Percentiles rank a stretch among this genome's conserved stretches.
phyloP scores from a whole-genome alignment of 2,113 vertebrate genomes.

The Arizona elegans region DNA sequence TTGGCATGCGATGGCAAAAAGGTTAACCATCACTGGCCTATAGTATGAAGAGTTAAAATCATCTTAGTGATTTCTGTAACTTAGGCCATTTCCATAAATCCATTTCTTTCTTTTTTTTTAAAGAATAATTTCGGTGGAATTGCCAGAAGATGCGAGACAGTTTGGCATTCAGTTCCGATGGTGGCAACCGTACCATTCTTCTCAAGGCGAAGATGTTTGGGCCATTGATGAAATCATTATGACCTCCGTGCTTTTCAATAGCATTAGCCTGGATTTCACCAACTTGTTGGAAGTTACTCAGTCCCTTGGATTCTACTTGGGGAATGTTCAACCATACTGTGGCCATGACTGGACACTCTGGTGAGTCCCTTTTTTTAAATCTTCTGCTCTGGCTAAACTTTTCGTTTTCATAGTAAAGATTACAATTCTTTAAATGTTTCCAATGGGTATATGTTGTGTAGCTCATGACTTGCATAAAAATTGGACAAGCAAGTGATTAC shows the following conservation, averaged over 20 bases:
- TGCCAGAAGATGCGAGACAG: conserved; percentile 87
- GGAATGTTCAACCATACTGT: conserved; percentile 95
- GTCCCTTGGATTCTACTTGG: conserved; percentile 94
- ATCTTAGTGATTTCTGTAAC: neutral
- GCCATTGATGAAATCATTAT: conserved; percentile 97
- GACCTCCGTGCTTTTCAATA: conserved; percentile 96
- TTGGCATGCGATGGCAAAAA: too few species aligned
- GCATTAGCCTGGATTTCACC: conserved; percentile 95
- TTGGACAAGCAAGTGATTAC: too few species aligned
- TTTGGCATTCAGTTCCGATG: conserved; percentile 96
- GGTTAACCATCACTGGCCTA: too few species aligned
- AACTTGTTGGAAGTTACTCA: conserved; percentile 95
- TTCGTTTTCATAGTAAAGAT: neutral
- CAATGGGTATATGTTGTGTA: neutral
- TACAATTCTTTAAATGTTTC: neutral
- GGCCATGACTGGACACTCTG: conserved; percentile 96
- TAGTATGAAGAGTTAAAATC: neutral
- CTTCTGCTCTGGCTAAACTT: neutral
- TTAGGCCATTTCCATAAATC: neutral
- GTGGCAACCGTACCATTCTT: conserved; percentile 98
- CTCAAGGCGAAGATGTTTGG: conserved; percentile 93
- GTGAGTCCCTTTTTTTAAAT: conserved; percentile 65
- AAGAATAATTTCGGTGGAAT: conserved; percentile 94
- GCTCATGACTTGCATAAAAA: neutral
- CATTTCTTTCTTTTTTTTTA: neutral